Evolutionary conservation across 2,888 invertebrate species (phyloP).

Genomic region (Clusia tigrina): DNA sequence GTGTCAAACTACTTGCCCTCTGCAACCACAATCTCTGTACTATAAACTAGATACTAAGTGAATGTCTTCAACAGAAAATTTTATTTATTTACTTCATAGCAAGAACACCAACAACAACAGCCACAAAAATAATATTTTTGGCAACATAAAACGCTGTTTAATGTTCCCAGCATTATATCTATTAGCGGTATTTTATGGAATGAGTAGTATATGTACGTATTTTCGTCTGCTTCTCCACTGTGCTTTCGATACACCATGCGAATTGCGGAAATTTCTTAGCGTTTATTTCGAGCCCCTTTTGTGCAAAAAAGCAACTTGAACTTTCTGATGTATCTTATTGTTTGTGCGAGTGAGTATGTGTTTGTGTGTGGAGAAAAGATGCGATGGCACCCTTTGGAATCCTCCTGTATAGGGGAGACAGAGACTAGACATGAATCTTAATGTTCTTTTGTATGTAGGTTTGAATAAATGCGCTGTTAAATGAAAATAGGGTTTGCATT

Average conservation of each 20-base stretch:
- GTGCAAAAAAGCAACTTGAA: neutral
- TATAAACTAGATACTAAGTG: no score
- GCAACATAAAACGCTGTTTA: slow-evolving; percentile 1
- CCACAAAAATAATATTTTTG: no score
- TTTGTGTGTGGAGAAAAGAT: neutral
- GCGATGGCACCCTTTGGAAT: neutral
- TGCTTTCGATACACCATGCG: neutral
- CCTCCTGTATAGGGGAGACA: neutral
- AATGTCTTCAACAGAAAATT: no score
- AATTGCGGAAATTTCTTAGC: no score
- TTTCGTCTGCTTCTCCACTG: slow-evolving; percentile 1
- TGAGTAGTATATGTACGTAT: neutral
- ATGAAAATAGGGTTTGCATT: neutral
- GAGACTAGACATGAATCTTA: neutral
- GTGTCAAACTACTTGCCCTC: no score
- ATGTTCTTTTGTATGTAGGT: neutral
- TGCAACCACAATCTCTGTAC: no score
- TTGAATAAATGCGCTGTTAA: neutral
- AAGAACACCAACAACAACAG: no score
- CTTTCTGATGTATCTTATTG: no score
- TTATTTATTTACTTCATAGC: no score
- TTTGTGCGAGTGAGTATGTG: neutral
- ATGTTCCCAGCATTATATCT: neutral
- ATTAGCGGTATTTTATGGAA: neutral
- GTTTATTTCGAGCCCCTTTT: no score